These are phyloP conservation scores for Congeria kusceri DNA, from an alignment of 2,888 invertebrate genomes.

Conservation along the genomic window DNA sequence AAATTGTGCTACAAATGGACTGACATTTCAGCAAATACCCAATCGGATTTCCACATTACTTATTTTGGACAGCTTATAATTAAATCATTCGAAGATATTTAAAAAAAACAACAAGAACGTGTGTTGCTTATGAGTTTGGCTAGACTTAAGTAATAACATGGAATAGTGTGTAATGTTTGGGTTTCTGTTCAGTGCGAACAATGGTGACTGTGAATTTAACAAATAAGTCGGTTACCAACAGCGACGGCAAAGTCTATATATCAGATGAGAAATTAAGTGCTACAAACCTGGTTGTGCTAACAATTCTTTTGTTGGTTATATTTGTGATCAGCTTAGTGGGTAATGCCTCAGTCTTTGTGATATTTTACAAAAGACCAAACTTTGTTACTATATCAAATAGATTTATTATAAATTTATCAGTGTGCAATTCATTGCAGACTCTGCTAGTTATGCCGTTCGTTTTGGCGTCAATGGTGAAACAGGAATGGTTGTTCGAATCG, in stretches of 20 bases:
- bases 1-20: no score
- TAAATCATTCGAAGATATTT: no score
- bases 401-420: conserved; percentile 88
- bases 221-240: conserved; percentile 1
- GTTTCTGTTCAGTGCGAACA: no score
- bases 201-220: conserved; percentile 15
- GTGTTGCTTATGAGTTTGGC: no score
- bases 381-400: conserved; percentile 92
- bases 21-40: no score
- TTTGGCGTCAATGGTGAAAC: conserved; percentile 83
- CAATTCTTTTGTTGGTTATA: conserved; percentile 68
- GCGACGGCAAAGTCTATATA: neutral
- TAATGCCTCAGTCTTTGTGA: conserved; percentile 90
- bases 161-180: no score
- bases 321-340: conserved; percentile 88
- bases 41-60: no score
- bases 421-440: conserved; percentile 86
- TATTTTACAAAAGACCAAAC: conserved; percentile 91
- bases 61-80: no score
- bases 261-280: conserved; percentile 30
- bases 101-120: no score
- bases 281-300: conserved; percentile 66
- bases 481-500: conserved; percentile 78
- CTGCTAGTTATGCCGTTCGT: conserved; percentile 86
- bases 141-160: no score